A percentile compares a stretch with the other conserved stretches of the same genome.
phyloP scores from a whole-genome alignment of 1,140 invertebrate species.

The Ips typographus region DNA sequence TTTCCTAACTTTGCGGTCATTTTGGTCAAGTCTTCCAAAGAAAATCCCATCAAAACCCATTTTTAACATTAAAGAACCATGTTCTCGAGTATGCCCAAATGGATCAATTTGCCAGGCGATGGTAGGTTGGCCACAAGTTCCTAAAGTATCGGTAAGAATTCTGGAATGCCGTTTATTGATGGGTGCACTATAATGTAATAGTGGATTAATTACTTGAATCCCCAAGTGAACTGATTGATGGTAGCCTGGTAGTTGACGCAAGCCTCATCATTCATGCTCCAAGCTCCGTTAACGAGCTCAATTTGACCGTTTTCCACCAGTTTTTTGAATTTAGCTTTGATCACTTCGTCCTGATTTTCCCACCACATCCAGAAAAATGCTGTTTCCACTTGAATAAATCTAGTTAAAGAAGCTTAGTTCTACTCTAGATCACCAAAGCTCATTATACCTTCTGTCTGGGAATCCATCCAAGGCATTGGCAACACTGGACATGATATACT shows the following conservation, averaged over 20 bases:
- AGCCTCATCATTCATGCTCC: constrained; percentile 83
- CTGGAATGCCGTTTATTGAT: constrained; percentile 1
- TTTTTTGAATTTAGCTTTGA: constrained; percentile 51
- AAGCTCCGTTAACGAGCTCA: constrained; percentile 72
- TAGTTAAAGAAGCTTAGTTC: constrained; percentile 10
- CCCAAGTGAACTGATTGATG: constrained; percentile 79
- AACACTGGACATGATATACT: constrained; percentile 41
- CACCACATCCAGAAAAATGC: constrained; percentile 68
- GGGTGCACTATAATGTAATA: constrained; percentile 34
- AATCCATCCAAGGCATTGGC: constrained; percentile 37
- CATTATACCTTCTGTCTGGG: constrained; percentile 39
- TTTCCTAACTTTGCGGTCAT: constrained; percentile 66
- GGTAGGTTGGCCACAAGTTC: constrained; percentile 63
- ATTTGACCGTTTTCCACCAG: constrained; percentile 62
- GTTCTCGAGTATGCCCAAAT: constrained; percentile 71
- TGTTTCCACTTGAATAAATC: constrained; percentile 48
- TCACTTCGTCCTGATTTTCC: constrained; percentile 59
- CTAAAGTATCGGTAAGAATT: constrained; percentile 58
- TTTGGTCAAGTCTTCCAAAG: constrained; percentile 73
- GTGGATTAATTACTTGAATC: constrained; percentile 53
- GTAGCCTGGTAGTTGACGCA: constrained; percentile 76
- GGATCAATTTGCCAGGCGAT: constrained; percentile 76
- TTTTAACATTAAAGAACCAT: constrained; percentile 67
- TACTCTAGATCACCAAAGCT: no score
- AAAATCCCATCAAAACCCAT: constrained; percentile 74